Evolutionary conservation across 2,888 invertebrate species (phyloP).

Genomic region (Malacosoma neustria): DNA sequence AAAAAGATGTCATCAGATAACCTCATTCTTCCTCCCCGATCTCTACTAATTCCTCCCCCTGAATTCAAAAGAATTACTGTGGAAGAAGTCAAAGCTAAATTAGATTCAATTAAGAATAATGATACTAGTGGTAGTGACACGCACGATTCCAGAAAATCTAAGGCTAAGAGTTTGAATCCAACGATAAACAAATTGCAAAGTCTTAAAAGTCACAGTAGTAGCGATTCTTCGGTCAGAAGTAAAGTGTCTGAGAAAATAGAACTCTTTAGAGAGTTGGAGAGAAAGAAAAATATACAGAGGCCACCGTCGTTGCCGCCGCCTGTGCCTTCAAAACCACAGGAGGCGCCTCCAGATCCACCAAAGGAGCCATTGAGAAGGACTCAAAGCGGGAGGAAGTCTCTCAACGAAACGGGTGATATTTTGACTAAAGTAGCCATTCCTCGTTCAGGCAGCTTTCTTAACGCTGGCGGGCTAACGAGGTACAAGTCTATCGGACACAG

Average conservation of each 20-base stretch:
- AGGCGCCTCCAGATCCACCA: constrained; percentile 32
- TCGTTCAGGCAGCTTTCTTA: constrained; percentile 88
- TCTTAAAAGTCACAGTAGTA: constrained; percentile 35
- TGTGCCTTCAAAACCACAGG: constrained; percentile 50
- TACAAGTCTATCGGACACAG: constrained; percentile 83
- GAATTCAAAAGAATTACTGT: constrained; percentile 62
- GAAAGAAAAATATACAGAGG: constrained; percentile 60
- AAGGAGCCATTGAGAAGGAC: constrained; percentile 59
- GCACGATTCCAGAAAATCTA: constrained; percentile 67
- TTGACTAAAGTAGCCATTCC: constrained; percentile 91
- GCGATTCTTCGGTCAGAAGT: constrained; percentile 60
- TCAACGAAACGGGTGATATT: constrained; percentile 82
- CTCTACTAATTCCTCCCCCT: constrained; percentile 39
- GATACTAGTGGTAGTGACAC: constrained; percentile 66
- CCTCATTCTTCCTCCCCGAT: constrained; percentile 67
- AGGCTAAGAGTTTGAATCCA: constrained; percentile 18
- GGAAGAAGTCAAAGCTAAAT: constrained; percentile 74
- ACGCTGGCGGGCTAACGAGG: constrained; percentile 84
- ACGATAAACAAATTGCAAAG: constrained; percentile 28
- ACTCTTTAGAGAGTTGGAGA: constrained; percentile 60
- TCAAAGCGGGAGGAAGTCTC: constrained; percentile 62
- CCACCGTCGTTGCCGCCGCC: constrained; percentile 67
- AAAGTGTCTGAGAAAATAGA: constrained; percentile 71
- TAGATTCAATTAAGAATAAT: constrained; percentile 61
- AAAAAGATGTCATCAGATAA: constrained; percentile 73